Base-by-base conservation (phyloP, 1,140 invertebrate genomes). In the Drosophila hydei region DNA sequence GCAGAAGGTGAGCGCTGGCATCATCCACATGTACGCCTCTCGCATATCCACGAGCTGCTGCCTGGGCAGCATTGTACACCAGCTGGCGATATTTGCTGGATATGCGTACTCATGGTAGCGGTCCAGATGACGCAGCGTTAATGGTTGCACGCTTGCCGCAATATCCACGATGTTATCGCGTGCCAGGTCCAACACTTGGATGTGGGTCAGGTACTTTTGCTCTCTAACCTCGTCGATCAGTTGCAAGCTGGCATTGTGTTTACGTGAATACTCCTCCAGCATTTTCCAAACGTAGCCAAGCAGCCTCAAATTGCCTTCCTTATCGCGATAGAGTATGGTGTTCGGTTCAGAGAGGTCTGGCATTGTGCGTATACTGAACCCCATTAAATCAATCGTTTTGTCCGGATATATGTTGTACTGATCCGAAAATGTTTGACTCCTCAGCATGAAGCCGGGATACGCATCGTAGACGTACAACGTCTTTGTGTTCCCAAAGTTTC, bases 301-400 rank as follows among this genome's bases (percentile, higher is more conserved):
- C 0, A 85, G 16, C 18, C 45, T 30, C 1, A 33, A n/a, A 9
- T 71, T 43, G 0, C 77, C 77, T 9, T 43, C 3, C 0, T 47
- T 18, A 19, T 85, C 77, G 0, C 40, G 6, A 25, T 80, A 72
- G 16, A 87, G 47, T 9, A 85, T 77, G 0, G 81, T 77, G 7
- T 77, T 88, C 4, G 81, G 81, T n/a, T 81, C 81, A 0, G 81
- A 87, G 9, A 69, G 72, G 54, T 85, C 81, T 0, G 81, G 81
- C 6, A 87, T 50, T 0, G 83, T 81, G 2, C 74, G 64, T 0
- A 85, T 23, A 0, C 0, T 4, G n/a, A 27, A 59, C 0, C 55
- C 65, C 3, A 56, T 47, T 0, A 85, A 36, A 16, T 85, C 45
- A 2, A n/a, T 6, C 1, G 59, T 60, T 52, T 85, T 87, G n/a